Conservation (phyloP, 2,113 vertebrate species). For the Rhadina sibilatrix region DNA sequence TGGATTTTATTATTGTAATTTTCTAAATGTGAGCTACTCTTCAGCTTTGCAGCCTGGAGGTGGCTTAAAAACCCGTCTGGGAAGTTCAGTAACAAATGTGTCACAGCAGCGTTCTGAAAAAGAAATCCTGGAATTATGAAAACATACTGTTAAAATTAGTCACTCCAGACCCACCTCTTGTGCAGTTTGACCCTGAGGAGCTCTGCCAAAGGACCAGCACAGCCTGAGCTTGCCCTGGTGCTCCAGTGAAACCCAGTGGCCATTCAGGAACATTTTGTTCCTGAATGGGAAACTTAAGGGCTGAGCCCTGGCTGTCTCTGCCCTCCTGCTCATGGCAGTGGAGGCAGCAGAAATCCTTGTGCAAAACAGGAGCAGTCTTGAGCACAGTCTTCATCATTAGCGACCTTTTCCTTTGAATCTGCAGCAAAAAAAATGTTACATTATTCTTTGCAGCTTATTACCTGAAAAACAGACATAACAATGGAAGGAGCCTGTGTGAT, state of each 20-base stretch:
- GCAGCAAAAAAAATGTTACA: neutral
- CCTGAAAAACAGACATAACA: neutral
- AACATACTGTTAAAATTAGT: neutral
- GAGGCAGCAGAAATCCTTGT: neutral
- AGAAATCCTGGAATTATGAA: neutral
- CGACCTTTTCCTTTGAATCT: neutral
- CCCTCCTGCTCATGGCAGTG: neutral
- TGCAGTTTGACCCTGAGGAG: neutral
- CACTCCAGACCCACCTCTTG: neutral
- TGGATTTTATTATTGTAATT: conserved; percentile 7
- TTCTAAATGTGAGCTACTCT: neutral
- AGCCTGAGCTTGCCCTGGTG: neutral
- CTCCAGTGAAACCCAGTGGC: neutral
- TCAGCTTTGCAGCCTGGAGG: neutral
- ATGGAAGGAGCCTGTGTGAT: neutral
- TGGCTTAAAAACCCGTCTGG: neutral
- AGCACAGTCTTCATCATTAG: neutral
- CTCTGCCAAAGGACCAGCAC: neutral
- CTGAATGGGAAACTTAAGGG: neutral
- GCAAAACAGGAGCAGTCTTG: neutral
- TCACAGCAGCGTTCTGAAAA: neutral
- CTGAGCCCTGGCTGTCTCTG: neutral
- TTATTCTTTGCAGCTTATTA: neutral
- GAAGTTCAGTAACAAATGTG: neutral
- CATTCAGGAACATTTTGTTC: too few relatives aligned